Base-by-base conservation (phyloP, 2,797 vertebrate genomes). In the Brotula barbata region DNA sequence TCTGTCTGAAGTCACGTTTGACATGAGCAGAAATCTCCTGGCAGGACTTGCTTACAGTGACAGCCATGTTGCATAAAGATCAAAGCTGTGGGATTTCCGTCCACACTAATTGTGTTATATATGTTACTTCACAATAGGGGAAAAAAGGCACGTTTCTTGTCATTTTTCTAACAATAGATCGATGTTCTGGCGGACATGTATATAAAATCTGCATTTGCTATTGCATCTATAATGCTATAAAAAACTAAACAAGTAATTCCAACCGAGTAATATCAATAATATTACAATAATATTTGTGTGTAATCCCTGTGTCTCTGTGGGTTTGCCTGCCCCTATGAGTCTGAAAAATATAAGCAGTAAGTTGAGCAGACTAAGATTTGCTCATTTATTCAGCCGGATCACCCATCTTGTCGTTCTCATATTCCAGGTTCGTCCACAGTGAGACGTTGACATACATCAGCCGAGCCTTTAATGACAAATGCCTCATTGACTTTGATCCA, bases 1-100 rank as follows among this genome's bases (percentile, higher is more conserved):
- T 78, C 78, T 80, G 80, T 74, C 78, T 22, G 17, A 55, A 66
- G 69, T 62, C 55, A 36, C 74, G 68, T 75, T 79, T 78, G 75
- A 80, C 64, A 77, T 53, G 73, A 75, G 68, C 53, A 69, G 72
- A 64, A 40, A 41, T 78, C 84, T 80, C 66, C 73, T 79, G 79
- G 84, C 84, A 78, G 77, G 68, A 49, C 65, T 76, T 61, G 62
- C 68, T 70, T 71, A 67, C 74, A 63, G 64, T 78, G 81, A 85
- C 83, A 80, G 74, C 63, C 63, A 42, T 62, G 40, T 64, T 55
- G 68, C 77, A 63, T 68, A 57, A 70, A 69, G 73, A 82, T 85
- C 68, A 85, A 83, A 80, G 80, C 71, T 75, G 70, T 7, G 37
- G 66, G 46, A 58, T 58, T 71, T 73, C 64, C 59, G 46, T 71